phyloP scores from a whole-genome alignment of 2,797 vertebrate species.

The Phalloptychus januarius region DNA sequence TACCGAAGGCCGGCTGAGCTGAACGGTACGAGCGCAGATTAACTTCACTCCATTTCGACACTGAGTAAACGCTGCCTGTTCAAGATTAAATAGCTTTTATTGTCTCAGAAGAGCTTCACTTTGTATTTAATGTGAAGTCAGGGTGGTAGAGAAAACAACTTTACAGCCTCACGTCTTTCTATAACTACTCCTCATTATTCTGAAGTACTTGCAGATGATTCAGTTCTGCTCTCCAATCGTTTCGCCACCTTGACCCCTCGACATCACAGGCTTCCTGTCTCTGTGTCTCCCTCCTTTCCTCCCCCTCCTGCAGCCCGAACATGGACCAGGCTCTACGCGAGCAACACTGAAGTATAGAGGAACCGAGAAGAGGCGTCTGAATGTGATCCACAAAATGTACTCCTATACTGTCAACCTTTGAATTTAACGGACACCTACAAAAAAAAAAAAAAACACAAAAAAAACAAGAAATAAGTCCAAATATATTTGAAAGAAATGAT shows the following conservation, averaged over 20 bases:
- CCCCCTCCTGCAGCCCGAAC: constrained; percentile 86
- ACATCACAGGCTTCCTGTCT: constrained; percentile 23
- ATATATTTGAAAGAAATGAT: constrained; percentile 73
- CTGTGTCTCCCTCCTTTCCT: constrained; percentile 15
- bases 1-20: background rate
- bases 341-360: constrained; percentile 91
- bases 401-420: constrained; percentile 96
- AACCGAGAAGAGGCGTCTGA: constrained; percentile 82
- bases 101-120: background rate
- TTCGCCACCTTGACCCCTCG: background rate
- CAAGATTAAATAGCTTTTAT: background rate
- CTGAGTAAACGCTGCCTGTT: background rate
- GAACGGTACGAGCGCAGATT: background rate
- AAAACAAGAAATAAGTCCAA: constrained; percentile 70
- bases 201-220: background rate
- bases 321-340: constrained; percentile 99
- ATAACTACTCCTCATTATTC: background rate
- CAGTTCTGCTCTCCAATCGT: background rate
- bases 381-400: constrained; percentile 89
- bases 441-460: constrained; percentile 55
- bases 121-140: background rate
- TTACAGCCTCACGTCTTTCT: background rate
- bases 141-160: too few species aligned
- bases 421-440: constrained; percentile 84
- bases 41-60: background rate